Evolutionary conservation across 2,797 vertebrate species (phyloP), one percentile per base, ranked within the genome.

Genomic region (Pangasius macronema): DNA sequence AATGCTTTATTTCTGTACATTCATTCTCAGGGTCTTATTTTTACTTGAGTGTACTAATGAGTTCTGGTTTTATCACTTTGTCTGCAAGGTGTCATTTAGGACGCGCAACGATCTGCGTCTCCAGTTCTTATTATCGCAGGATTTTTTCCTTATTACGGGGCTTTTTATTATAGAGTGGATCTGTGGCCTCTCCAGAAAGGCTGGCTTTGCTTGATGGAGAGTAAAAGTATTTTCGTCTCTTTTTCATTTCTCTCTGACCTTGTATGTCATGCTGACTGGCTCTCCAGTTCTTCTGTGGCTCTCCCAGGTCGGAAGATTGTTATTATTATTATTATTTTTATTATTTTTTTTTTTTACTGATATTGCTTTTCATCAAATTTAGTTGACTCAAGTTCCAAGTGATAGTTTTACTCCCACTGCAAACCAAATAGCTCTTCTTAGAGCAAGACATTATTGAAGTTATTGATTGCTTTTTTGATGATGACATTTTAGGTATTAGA

Each of bases 181-280:
- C 3, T 16, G 55, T 81, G 79, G 13, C 30, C 30, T 84, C n/a
- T 87, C 82, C 65, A 84, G 63, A 59, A 80, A 80, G 65, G 46
- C 63, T 49, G 83, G 20, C 39, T 70, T 61, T 30, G 65, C 65
- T 73, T 24, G 33, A 85, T 61, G 36, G 10, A 67, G 57, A 73
- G 83, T 22, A 63, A 73, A 85, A 10, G 42, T 39, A 14, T n/a
- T 87, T 80, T 84, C 5, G 75, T 87, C 59, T 83, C 22, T 83
- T 30, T 79, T 79, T 81, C 30, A 85, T 88, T 70, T 81, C 42
- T 59, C 39, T n/a, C 22, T 39, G 67, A 85, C 67, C 67, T 85
- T 59, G 10, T 67, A 51, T 55, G 55, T 55, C 55, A 75, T 73
- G 16, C 83, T 61, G 82, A 72, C 39, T 72, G 39, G 27, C 84